Evolutionary conservation across 2,797 vertebrate genomes (phyloP).

Genomic region (Trachurus trachurus): DNA sequence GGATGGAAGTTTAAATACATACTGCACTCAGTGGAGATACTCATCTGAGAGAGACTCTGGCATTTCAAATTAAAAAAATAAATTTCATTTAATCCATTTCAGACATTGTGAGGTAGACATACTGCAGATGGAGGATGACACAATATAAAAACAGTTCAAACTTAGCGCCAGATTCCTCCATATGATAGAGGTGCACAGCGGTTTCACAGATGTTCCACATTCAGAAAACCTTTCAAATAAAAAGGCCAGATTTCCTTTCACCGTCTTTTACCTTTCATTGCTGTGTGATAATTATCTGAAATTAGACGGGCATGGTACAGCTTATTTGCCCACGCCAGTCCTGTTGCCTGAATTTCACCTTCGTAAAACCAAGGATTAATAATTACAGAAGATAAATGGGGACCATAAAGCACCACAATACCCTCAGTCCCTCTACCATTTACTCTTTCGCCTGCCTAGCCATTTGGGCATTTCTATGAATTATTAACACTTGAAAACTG

Average conservation of each 20-base stretch:
- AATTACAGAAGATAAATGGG: slow-evolving; percentile 84
- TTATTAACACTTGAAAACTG: slow-evolving; percentile 89
- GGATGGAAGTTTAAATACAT: slow-evolving; percentile 34
- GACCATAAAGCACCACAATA: slow-evolving; percentile 83
- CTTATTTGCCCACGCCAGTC: slow-evolving; percentile 39
- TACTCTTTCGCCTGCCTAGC: slow-evolving; percentile 82
- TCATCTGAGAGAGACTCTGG: background rate
- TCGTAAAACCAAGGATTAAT: slow-evolving; percentile 82
- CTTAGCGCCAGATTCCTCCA: background rate
- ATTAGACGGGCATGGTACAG: slow-evolving; percentile 34
- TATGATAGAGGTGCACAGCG: background rate
- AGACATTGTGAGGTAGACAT: background rate
- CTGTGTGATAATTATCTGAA: slow-evolving; percentile 47
- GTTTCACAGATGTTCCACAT: slow-evolving; percentile 8
- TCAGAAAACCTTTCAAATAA: background rate
- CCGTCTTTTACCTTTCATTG: slow-evolving; percentile 37
- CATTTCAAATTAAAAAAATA: slow-evolving; percentile 18
- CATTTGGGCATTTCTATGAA: slow-evolving; percentile 85
- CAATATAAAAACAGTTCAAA: background rate
- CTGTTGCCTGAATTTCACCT: slow-evolving; percentile 52
- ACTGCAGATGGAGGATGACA: background rate
- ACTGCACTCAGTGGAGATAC: slow-evolving; percentile 15
- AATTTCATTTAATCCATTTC: background rate
- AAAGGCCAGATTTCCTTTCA: slow-evolving; percentile 1
- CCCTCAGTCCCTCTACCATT: slow-evolving; percentile 80